phyloP scores from a whole-genome alignment of 2,113 vertebrate species.

The Budorcas taxicolor region DNA sequence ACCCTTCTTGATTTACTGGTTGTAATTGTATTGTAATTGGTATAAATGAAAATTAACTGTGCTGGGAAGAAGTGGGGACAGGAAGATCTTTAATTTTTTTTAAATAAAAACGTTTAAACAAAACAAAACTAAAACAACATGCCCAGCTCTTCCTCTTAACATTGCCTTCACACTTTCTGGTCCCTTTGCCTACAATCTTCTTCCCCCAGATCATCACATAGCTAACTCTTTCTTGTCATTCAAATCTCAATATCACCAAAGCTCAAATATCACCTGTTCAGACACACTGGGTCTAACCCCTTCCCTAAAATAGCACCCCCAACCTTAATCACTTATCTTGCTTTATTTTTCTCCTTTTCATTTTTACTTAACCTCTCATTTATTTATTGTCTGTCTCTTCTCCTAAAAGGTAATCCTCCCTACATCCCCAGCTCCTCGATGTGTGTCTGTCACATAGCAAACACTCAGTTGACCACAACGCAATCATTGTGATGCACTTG shows the following conservation, averaged over 20 bases:
- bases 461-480: neutral
- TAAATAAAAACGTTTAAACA: slow-evolving; percentile 72
- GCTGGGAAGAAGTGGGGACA: slow-evolving; percentile 76
- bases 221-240: neutral
- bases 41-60: slow-evolving; percentile 69
- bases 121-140: neutral
- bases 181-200: neutral
- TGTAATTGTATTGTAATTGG: slow-evolving; percentile 72
- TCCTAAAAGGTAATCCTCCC: neutral
- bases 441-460: neutral
- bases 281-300: neutral
- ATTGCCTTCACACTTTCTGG: neutral
- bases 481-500: neutral
- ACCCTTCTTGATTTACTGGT: slow-evolving; percentile 59
- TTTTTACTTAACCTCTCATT: neutral
- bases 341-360: neutral
- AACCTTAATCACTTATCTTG: neutral
- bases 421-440: neutral
- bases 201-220: neutral
- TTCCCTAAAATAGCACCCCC: neutral
- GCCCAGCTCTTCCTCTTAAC: neutral
- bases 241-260: neutral
- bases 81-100: slow-evolving; percentile 69
- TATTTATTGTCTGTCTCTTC: neutral
- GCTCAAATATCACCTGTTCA: neutral